phyloP scores from a whole-genome alignment of 2,888 invertebrate genomes.

The Agrochola litura region DNA sequence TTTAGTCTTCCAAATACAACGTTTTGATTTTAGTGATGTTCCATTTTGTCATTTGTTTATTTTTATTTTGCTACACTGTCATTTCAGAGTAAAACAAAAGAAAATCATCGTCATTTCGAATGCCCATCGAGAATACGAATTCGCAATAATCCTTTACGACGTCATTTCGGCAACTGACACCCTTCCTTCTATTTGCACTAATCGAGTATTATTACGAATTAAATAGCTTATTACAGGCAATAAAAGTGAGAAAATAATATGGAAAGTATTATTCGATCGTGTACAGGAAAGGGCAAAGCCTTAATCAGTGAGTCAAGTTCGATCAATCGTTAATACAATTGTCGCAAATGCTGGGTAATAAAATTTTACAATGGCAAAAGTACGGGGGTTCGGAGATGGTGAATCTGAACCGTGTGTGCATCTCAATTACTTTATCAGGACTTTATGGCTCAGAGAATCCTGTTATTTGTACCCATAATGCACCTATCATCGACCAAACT shows the following conservation, averaged over 20 bases:
- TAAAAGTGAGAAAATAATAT: slow-evolving; percentile 75
- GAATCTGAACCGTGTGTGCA: slow-evolving; percentile 32
- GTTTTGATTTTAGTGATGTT: not conserved
- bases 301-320: slow-evolving; percentile 73
- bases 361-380: slow-evolving; percentile 81
- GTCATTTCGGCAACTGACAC: slow-evolving; percentile 46
- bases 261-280: slow-evolving; percentile 66
- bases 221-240: slow-evolving; percentile 76
- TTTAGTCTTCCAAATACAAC: slow-evolving; percentile 12
- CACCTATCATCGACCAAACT: not conserved
- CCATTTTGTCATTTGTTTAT: not conserved
- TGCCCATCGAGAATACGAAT: slow-evolving; percentile 31
- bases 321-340: slow-evolving; percentile 76
- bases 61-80: not conserved
- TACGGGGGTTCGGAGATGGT: slow-evolving; percentile 45
- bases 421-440: slow-evolving; percentile 53
- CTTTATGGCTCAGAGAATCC: slow-evolving; percentile 30
- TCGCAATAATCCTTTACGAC: slow-evolving; percentile 40
- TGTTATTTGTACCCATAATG: slow-evolving; percentile 29
- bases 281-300: slow-evolving; percentile 72
- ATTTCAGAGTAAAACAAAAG: slow-evolving; percentile 28
- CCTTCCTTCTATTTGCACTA: slow-evolving; percentile 54
- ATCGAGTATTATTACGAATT: slow-evolving; percentile 58
- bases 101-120: slow-evolving; percentile 41
- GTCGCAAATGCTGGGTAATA: slow-evolving; percentile 84